Base-by-base conservation (phyloP, 2,888 invertebrate genomes). In the Pristionchus fissidentatus region DNA sequence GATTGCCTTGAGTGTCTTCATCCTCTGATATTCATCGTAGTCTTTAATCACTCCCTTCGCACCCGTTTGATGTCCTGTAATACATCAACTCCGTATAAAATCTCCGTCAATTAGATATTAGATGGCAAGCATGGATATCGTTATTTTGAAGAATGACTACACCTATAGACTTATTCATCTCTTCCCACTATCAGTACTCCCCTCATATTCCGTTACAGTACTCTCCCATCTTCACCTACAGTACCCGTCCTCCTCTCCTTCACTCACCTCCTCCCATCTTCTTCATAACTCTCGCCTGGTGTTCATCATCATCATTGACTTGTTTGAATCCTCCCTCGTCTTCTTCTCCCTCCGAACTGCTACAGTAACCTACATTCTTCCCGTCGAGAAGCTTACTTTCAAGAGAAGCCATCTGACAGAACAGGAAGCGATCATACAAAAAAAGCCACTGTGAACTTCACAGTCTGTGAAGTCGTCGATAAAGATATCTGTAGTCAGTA, bases 311-410 rank as follows among this genome's bases (percentile, higher is more conserved):
- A 46, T 84, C 84, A 38, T 83, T 82, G 19, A 82, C 84, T 41
- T 49, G 75, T 38, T 49, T 81, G 49, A 77, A 77, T 46, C 60
- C 75, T 52, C 57, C 49, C 5, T 70, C 82, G 7, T 70, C 66
- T 15, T 81, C 87, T 83, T 91, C 91, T n/a, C 89, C 91, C 38
- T 91, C 91, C 8, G 91, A 92, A 77, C 88, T 88, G 78, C 90
- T 90, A 84, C 91, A 92, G 85, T 91, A 91, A 13, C 91, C 91
- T 0, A 89, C 91, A 46, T 84, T 86, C 75, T 88, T 89, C 3
- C 91, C 91, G 79, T 92, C 91, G 29, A 91, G 85, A 73, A 90
- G 84, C 38, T 89, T 87, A n/a, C 89, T 88, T 77, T 91, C 91
- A 83, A 91, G 84, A 38, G 85, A 85, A 4, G 89, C 83, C 89